Conservation (phyloP, 2,113 vertebrate genomes). For the Alosa alosa region DNA sequence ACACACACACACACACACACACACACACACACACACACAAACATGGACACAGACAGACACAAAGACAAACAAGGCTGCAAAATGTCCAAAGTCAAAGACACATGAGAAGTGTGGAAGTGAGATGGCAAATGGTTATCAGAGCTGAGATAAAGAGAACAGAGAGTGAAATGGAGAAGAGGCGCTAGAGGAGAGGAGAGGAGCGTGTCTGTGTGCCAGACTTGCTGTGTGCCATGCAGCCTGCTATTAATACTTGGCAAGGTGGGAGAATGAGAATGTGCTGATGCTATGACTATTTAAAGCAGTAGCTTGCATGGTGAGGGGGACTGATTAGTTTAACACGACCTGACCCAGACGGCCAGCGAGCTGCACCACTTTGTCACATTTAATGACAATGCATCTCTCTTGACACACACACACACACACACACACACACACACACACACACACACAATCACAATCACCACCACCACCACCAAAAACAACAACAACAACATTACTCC, state of each 20-base stretch:
- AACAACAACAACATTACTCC: neutral
- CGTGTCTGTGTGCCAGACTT: neutral
- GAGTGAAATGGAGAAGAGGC: neutral
- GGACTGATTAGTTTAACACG: slow-evolving; percentile 45
- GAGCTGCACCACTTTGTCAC: slow-evolving; percentile 42
- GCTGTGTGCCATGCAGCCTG: neutral
- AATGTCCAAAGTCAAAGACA: neutral
- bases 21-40: neutral
- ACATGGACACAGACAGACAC: neutral
- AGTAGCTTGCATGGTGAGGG: slow-evolving; percentile 34
- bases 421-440: neutral
- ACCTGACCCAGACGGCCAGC: slow-evolving; percentile 21
- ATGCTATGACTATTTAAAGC: slow-evolving; percentile 55
- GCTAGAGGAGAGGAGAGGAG: neutral
- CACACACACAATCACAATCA: too few species aligned
- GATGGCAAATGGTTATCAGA: neutral
- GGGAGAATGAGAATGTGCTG: slow-evolving; percentile 39
- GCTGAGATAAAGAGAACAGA: neutral
- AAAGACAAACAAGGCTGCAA: neutral
- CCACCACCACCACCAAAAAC: neutral
- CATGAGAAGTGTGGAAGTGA: neutral
- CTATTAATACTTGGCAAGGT: slow-evolving; percentile 37
- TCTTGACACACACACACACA: slow-evolving; percentile 30
- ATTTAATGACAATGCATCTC: slow-evolving; percentile 39
- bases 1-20: neutral